These are phyloP conservation scores for Brachionus angularis DNA, from an alignment of 1,140 invertebrate genomes.

Conservation along the genomic window DNA sequence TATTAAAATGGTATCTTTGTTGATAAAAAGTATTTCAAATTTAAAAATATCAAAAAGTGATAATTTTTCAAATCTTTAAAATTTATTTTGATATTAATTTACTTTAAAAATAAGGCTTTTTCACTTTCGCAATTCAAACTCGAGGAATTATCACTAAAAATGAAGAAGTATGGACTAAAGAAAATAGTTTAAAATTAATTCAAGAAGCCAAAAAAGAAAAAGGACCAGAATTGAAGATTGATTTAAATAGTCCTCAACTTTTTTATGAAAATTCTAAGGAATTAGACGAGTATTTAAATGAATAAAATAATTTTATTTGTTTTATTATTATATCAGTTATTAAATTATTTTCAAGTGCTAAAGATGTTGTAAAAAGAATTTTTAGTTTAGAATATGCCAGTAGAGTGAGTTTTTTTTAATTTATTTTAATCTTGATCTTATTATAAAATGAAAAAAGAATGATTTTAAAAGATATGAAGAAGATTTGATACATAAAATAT, in stretches of 20 bases:
- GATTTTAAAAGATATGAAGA: conserved; percentile 35
- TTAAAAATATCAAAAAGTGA: no score
- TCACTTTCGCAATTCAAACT: no score
- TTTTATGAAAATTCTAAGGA: neutral
- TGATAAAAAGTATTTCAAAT: no score
- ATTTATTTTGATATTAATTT: no score
- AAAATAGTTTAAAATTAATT: conserved; percentile 2
- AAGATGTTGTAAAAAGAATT: conserved; percentile 22
- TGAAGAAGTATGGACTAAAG: conserved; percentile 32
- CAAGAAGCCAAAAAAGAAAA: conserved; percentile 7
- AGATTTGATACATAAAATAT: neutral
- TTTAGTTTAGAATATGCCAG: conserved; percentile 2
- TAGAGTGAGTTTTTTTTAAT: neutral
- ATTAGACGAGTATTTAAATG: no score
- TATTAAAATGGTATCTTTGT: no score
- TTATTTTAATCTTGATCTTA: neutral
- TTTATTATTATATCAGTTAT: neutral
- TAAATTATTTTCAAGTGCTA: neutral
- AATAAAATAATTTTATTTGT: neutral
- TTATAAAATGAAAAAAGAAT: neutral
- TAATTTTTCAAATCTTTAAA: no score
- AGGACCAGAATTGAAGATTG: neutral
- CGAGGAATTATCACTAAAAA: conserved; percentile 11
- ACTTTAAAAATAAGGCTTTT: no score
- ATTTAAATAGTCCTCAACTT: neutral